Percentiles rank a stretch among this genome's conserved stretches.
Conservation (phyloP, 2,888 invertebrate genomes). For the Ptilodon capucinus region DNA sequence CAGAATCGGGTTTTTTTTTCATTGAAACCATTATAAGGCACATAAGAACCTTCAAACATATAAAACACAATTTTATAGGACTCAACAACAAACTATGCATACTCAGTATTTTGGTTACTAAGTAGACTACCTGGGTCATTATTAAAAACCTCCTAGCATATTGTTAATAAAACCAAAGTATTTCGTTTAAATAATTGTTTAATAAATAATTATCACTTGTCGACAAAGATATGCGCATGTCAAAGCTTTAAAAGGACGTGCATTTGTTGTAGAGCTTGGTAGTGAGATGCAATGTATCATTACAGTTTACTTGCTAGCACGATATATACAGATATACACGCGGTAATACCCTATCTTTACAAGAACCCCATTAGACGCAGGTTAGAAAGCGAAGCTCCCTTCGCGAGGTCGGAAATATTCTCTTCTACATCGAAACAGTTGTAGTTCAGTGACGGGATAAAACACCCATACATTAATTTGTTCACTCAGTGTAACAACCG, state of each 20-base stretch:
- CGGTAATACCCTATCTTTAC: too few relatives aligned
- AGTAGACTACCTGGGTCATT: too few relatives aligned
- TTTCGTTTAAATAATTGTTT: conserved; percentile 36
- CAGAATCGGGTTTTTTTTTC: too few relatives aligned
- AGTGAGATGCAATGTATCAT: background rate
- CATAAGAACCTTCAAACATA: too few relatives aligned
- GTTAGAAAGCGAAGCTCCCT: too few relatives aligned
- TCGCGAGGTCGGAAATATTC: too few relatives aligned
- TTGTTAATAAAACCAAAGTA: conserved; percentile 8
- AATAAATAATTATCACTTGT: conserved; percentile 57
- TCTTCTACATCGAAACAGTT: background rate
- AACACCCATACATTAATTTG: background rate
- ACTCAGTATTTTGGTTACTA: too few relatives aligned
- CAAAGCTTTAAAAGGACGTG: conserved; percentile 39
- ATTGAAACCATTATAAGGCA: too few relatives aligned
- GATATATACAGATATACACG: background rate
- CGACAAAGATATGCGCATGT: conserved; percentile 50
- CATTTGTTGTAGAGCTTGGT: conserved; percentile 18
- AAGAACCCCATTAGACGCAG: too few relatives aligned
- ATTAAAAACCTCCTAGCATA: background rate
- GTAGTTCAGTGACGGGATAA: too few relatives aligned
- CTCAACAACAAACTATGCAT: too few relatives aligned
- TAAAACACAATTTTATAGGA: too few relatives aligned
- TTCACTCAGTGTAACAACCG: background rate
- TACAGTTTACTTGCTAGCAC: background rate